Evolutionary conservation across 2,113 vertebrate species (phyloP).

Genomic region (Pao palembangensis): DNA sequence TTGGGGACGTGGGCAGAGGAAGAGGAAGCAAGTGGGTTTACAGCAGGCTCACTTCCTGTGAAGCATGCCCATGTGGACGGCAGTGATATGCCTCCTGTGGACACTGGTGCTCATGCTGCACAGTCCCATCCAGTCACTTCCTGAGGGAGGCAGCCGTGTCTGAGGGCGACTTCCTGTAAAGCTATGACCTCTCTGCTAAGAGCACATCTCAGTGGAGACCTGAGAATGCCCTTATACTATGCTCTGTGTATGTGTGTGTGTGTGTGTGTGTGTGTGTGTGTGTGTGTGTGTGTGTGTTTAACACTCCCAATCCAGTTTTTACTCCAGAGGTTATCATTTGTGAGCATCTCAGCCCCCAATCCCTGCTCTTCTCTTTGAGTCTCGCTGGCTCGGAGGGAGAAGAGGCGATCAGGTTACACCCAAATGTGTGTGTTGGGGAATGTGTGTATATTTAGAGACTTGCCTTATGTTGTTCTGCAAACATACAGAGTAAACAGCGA

Average conservation of each 20-base stretch:
- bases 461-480: slow-evolving; percentile 58
- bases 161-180: slow-evolving; percentile 68
- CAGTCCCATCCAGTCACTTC: slow-evolving; percentile 57
- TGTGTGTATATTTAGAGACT: slow-evolving; percentile 47
- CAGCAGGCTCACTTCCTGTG: slow-evolving; percentile 65
- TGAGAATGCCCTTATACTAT: slow-evolving; percentile 48
- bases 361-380: slow-evolving; percentile 78
- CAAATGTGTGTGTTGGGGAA: slow-evolving; percentile 56
- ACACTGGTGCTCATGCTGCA: slow-evolving; percentile 30
- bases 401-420: slow-evolving; percentile 74
- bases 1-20: slow-evolving; percentile 57
- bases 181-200: slow-evolving; percentile 61
- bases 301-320: slow-evolving; percentile 65
- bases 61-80: slow-evolving; percentile 57
- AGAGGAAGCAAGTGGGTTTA: slow-evolving; percentile 65
- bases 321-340: slow-evolving; percentile 76
- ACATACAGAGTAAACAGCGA: slow-evolving; percentile 57
- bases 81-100: slow-evolving; percentile 77
- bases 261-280: slow-evolving; percentile 7
- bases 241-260: slow-evolving; percentile 6
- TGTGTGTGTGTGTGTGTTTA: slow-evolving; percentile 34
- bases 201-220: slow-evolving; percentile 70
- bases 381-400: slow-evolving; percentile 57
- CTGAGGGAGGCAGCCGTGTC: slow-evolving; percentile 57
- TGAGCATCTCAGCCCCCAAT: slow-evolving; percentile 72